Evolutionary conservation across 2,113 vertebrate genomes (phyloP), one percentile per base, ranked within the genome.

Genomic region (Daboia siamensis): DNA sequence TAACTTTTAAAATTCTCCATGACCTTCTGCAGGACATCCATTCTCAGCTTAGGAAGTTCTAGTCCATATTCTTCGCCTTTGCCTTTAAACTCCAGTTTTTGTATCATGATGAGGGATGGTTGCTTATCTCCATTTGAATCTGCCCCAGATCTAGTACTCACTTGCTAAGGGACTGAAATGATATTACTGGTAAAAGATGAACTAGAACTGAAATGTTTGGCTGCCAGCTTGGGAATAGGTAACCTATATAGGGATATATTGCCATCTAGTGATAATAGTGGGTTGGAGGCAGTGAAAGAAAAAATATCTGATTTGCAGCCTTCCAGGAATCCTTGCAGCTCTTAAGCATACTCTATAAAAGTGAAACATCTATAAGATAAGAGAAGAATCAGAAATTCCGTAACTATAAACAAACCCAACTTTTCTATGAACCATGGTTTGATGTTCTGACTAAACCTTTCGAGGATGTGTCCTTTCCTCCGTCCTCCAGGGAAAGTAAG

Each of bases 191-290:
- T 48, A 44, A 87, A 92, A 94, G 46, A 92, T 90, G 93, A 87
- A 48, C 93, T 0, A 39, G 95, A 74, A 94, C 20, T 4, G 85
- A 92, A 90, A 26, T n/a, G 8, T 89, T 93, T 57, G 48, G 89
- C 48, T 57, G 89, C 92, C 92, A 88, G 10, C 4, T 90, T 86
- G 88, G 93, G 87, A 93, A 80, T 91, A 87, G 54, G 90, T 93
- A 26, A 96, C 94, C 94, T 0, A 48, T 89, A 80, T 96, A 93
- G 96, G 96, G 93, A 94, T 95, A 96, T 95, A 94, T 96, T 96
- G 97, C 97, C 97, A 97, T 95, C 97, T 97, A 96, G 97, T 96
- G 96, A 96, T 95, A 94, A 96, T 92, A 88, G 94, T 92, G 94
- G 93, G 94, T 91, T 94, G 95, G 95, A 95, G 69, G 89, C 0